Conservation (phyloP, 2,113 vertebrate species). For the Gavia stellata region DNA sequence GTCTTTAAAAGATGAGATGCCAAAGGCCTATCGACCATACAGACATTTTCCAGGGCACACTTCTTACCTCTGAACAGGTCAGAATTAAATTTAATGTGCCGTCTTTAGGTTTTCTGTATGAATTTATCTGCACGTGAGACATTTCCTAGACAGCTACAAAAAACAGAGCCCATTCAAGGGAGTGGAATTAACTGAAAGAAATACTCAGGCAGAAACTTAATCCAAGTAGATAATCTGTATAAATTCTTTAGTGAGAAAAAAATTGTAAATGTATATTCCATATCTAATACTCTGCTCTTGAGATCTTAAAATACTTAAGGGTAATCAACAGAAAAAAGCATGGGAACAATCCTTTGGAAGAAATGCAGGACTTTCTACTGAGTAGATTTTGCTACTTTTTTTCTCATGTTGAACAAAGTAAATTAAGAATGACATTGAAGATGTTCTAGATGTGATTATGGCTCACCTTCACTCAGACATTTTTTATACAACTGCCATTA, state of each 20-base stretch:
- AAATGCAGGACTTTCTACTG: background rate
- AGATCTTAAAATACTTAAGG: background rate
- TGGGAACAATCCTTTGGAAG: background rate
- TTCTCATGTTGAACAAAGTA: background rate
- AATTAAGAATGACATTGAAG: background rate
- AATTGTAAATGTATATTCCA: background rate
- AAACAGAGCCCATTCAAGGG: background rate
- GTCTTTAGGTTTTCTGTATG: background rate
- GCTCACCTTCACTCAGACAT: background rate
- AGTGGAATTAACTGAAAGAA: background rate
- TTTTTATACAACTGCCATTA: background rate
- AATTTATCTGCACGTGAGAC: background rate
- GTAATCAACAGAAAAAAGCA: background rate
- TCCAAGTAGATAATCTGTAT: background rate
- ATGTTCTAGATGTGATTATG: background rate
- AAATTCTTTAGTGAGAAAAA: background rate
- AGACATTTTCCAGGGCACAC: background rate
- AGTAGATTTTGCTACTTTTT: background rate
- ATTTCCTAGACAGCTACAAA: background rate
- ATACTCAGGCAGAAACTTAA: background rate
- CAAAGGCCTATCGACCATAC: background rate
- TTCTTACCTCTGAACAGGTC: background rate
- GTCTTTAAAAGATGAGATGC: constrained; percentile 17
- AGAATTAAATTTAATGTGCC: background rate
- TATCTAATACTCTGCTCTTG: background rate